Base-by-base conservation (phyloP, 2,113 vertebrate species). In the Mesoclemmys tuberculata region DNA sequence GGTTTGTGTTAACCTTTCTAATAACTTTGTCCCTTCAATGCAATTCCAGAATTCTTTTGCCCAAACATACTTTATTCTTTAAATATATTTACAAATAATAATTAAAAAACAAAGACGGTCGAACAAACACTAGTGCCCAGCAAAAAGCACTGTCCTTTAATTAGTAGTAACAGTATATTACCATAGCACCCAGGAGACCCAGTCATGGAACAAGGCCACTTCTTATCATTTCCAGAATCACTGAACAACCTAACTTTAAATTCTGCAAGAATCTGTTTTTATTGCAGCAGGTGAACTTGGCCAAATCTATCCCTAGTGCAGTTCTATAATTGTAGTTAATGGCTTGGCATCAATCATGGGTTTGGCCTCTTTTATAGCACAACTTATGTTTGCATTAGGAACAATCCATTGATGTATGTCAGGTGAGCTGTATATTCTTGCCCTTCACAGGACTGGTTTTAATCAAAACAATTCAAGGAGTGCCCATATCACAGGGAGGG, bases 1-100 rank as follows among this genome's bases (percentile, higher is more conserved):
- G n/a, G 49, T 92, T 94, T 92, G 24, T 94, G 94, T 96, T 97
- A 96, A 96, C 95, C 95, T 97, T 97, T 96, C 89, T 90, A 97
- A 96, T 95, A 97, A 94, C 93, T 94, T 95, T 89, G 95, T 96
- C 95, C 85, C 92, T 95, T 95, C 94, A 95, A 95, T 94, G 89
- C 95, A 91, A 58, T 96, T 93, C 85, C 92, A 95, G n/a, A 92
- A 93, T 96, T 94, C 92, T 96, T 91, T 87, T 96, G 96, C 92
- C 90, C 89, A 94, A 92, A 94, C 41, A 79, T 84, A 92, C 95
- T 95, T 96, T 87, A 86, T 49, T 94, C 52, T 75, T 88, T 90
- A 94, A 93, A 64, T 58, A 21, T 80, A 96, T 87, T 95, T 93
- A 88, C 78, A 52, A 46, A 49, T 41, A 82, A 78, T 80, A 94